Conservation (phyloP, 1,140 invertebrate species). For the Geopemphigus sp. region DNA sequence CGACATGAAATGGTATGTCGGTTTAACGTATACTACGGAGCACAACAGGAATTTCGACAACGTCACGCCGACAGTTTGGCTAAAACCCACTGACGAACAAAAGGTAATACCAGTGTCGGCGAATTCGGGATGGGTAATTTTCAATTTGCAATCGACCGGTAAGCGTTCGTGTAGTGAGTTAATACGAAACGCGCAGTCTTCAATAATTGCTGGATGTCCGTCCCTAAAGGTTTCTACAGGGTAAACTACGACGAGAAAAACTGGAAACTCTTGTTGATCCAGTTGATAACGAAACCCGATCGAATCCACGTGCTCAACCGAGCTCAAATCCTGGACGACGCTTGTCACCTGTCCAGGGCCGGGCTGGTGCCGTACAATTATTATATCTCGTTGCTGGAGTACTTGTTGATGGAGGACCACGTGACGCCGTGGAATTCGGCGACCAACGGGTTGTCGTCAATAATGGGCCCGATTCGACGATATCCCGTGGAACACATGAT, state of each 20-base stretch:
- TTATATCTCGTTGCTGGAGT: conserved; percentile 15
- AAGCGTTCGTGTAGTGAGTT: neutral
- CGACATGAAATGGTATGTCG: conserved; percentile 73
- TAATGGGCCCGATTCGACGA: neutral
- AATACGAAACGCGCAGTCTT: no score
- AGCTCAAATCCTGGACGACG: conserved; percentile 79
- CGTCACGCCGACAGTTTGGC: conserved; percentile 70
- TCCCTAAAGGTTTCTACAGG: conserved; percentile 61
- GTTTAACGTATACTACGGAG: conserved; percentile 73
- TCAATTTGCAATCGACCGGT: conserved; percentile 76
- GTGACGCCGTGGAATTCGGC: conserved; percentile 9
- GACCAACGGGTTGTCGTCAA: neutral
- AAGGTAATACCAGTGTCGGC: conserved; percentile 53
- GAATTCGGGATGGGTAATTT: conserved; percentile 71
- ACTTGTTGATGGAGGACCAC: conserved; percentile 26
- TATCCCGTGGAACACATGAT: neutral
- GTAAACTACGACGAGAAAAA: conserved; percentile 72
- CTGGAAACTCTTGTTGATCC: conserved; percentile 63
- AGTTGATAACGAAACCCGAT: conserved; percentile 62
- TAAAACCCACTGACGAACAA: conserved; percentile 58
- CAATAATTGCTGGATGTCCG: no score
- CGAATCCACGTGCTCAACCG: conserved; percentile 63
- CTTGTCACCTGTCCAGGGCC: conserved; percentile 70
- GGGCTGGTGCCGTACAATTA: conserved; percentile 32
- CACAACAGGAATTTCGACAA: conserved; percentile 63